Percentiles rank a stretch among this genome's conserved stretches.
These are phyloP conservation scores for Malacosoma neustria DNA, from an alignment of 2,888 invertebrate species.

Conservation along the genomic window DNA sequence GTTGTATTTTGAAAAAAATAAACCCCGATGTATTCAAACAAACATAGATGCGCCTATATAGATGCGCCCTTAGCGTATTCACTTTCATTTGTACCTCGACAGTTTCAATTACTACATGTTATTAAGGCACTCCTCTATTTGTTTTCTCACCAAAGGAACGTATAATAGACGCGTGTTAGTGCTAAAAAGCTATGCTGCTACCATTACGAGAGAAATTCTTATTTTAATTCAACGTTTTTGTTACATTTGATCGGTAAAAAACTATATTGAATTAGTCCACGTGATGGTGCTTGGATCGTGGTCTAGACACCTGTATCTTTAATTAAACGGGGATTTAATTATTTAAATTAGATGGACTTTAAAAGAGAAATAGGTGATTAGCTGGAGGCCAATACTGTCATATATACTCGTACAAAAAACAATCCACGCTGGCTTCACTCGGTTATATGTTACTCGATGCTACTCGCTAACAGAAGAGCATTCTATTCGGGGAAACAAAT, in stretches of 20 bases:
- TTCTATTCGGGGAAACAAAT: too few species aligned
- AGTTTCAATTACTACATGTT: conserved; percentile 33
- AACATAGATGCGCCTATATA: too few species aligned
- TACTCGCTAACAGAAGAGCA: too few species aligned
- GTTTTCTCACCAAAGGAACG: not conserved
- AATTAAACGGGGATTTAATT: too few species aligned
- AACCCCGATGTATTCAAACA: too few species aligned
- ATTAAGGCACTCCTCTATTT: not conserved
- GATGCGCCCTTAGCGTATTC: conserved; percentile 12
- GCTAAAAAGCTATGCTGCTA: not conserved
- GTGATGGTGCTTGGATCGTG: not conserved
- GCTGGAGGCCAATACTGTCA: too few species aligned
- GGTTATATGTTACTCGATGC: too few species aligned
- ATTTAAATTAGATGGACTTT: too few species aligned
- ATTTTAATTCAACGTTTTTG: not conserved
- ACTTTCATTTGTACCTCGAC: conserved; percentile 49
- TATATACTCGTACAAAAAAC: too few species aligned
- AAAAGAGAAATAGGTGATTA: too few species aligned
- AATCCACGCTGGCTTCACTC: too few species aligned
- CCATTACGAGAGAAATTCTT: not conserved
- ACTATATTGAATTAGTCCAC: not conserved
- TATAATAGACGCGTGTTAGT: not conserved
- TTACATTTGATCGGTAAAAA: not conserved
- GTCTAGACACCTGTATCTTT: not conserved
- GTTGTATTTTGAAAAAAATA: too few species aligned